phyloP scores from a whole-genome alignment of 2,888 invertebrate species.

The Ditula angustiorana region DNA sequence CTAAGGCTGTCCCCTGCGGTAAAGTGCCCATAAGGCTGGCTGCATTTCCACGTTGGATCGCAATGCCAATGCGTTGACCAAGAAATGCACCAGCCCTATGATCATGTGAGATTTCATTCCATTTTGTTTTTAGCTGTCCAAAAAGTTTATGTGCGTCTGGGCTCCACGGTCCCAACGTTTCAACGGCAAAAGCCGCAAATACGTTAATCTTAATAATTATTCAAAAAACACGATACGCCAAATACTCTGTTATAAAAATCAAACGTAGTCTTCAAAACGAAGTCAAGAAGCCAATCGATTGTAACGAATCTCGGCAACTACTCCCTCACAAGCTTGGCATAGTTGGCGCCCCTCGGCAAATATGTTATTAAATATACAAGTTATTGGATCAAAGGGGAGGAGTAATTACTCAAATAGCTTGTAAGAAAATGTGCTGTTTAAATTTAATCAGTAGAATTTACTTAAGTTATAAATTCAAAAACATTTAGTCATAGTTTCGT shows the following conservation, averaged over 20 bases:
- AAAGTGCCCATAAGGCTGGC: too few species aligned
- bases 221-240: background rate
- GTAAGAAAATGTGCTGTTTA: constrained; percentile 32
- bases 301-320: constrained; percentile 45
- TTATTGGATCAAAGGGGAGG: constrained; percentile 34
- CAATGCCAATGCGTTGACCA: too few species aligned
- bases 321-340: constrained; percentile 51
- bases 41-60: too few species aligned
- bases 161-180: too few species aligned
- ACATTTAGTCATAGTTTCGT: background rate
- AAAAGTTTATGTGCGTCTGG: too few species aligned
- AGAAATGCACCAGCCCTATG: too few species aligned
- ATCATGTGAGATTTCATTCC: too few species aligned
- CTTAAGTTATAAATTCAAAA: constrained; percentile 4
- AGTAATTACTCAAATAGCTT: constrained; percentile 16
- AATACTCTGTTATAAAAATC: background rate
- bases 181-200: too few species aligned
- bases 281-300: constrained; percentile 39
- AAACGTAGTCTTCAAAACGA: background rate
- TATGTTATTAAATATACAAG: constrained; percentile 45
- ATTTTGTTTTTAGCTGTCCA: too few species aligned
- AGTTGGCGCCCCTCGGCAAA: constrained; percentile 51
- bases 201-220: background rate
- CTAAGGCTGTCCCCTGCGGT: too few species aligned
- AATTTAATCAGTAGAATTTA: constrained; percentile 18